Evolutionary conservation across 2,113 vertebrate genomes (phyloP).

Genomic region (Eurystomus gularis): DNA sequence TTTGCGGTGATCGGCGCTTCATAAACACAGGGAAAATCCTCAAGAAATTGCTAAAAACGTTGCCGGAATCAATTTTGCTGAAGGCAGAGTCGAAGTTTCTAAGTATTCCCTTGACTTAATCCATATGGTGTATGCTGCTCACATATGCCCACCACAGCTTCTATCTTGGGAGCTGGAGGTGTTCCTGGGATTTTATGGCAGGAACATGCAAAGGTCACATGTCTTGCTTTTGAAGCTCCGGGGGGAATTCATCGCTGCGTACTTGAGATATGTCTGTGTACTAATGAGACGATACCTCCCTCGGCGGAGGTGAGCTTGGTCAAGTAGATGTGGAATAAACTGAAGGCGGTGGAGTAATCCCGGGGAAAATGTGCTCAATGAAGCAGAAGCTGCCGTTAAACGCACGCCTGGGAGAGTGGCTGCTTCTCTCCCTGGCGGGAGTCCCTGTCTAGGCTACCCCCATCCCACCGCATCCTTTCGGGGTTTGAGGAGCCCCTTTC

Average conservation of each 20-base stretch:
- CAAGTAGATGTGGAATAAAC: neutral
- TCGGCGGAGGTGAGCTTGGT: neutral
- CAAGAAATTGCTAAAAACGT: constrained; percentile 35
- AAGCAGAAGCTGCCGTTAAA: neutral
- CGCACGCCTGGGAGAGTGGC: neutral
- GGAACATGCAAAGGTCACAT: constrained; percentile 58
- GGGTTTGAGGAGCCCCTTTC: neutral
- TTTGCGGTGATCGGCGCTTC: neutral
- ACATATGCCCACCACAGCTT: constrained; percentile 56
- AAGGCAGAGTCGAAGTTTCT: constrained; percentile 15
- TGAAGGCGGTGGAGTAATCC: neutral
- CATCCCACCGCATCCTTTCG: neutral
- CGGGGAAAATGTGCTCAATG: neutral
- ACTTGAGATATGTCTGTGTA: constrained; percentile 17
- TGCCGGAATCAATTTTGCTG: constrained; percentile 19
- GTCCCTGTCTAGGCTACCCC: neutral
- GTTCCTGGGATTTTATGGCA: constrained; percentile 62
- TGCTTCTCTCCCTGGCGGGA: neutral
- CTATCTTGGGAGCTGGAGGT: constrained; percentile 63
- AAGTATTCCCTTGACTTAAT: constrained; percentile 47
- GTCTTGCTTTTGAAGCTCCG: constrained; percentile 31
- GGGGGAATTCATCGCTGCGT: constrained; percentile 29
- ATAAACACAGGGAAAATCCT: constrained; percentile 9
- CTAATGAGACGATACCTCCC: constrained; percentile 43
- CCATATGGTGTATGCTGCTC: constrained; percentile 52